Evolutionary conservation across 2,888 invertebrate species (phyloP).

Genomic region (Linyphia triangularis): DNA sequence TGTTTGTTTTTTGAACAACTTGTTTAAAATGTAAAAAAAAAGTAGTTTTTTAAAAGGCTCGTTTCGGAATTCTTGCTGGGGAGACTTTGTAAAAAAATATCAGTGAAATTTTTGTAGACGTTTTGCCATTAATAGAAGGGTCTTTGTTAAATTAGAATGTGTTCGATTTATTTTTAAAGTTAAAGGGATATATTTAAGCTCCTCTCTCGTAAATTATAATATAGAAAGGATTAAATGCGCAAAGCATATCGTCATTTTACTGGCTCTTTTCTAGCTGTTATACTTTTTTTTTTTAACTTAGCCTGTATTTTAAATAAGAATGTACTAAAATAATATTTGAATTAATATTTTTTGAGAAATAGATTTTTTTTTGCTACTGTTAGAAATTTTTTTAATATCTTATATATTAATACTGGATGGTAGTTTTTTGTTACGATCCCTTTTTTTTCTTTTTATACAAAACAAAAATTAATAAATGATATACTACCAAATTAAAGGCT

Average conservation of each 20-base stretch:
- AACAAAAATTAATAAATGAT: too few species aligned
- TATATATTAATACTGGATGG: too few species aligned
- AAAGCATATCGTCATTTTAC: background rate
- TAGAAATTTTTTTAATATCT: too few species aligned
- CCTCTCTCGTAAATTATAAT: background rate
- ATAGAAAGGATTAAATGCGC: background rate
- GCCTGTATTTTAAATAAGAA: too few species aligned
- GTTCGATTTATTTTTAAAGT: background rate
- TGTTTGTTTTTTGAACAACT: background rate
- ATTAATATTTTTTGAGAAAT: too few species aligned
- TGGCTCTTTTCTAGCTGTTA: background rate
- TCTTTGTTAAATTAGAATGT: background rate
- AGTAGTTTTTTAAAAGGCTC: background rate
- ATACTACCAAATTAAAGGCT: too few species aligned
- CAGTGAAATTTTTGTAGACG: background rate
- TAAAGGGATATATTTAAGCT: background rate
- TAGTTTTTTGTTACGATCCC: too few species aligned
- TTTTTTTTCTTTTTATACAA: too few species aligned
- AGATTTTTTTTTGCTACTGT: too few species aligned
- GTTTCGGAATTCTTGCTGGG: too few species aligned
- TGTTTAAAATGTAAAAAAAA: background rate
- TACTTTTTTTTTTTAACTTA: background rate
- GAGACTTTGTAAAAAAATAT: slow-evolving; percentile 4
- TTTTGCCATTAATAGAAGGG: background rate
- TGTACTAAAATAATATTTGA: too few species aligned